Evolutionary conservation across 2,888 invertebrate species (phyloP), one percentile per base, ranked within the genome.

Genomic region (Hemistola chrysoprasaria): DNA sequence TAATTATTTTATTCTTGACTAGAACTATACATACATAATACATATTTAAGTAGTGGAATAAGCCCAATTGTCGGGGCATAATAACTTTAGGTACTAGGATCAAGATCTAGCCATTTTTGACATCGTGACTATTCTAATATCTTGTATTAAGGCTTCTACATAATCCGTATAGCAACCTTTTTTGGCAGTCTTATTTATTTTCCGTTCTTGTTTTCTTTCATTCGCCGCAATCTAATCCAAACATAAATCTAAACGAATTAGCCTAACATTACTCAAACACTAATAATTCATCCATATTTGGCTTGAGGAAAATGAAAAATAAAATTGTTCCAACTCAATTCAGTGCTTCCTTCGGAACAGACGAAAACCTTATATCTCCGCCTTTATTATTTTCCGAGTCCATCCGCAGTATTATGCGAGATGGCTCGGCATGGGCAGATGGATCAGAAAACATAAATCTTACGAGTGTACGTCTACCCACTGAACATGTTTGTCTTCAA

Each of bases 381-480:
- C 66, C 73, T 80, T 82, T 85, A 85, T 83, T 86, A 83, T 85
- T 82, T 81, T 78, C 71, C 79, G 67, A 80, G 80, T 78, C 74
- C 69, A 76, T 71, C 78, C 75, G 72, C 80, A 80, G 81, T 83
- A 84, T 85, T 83, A 85, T 79, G 77, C 80, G 75, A 80, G 71
- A 73, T 71, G 71, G 69, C 65, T 71, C 68, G 73, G 74, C n/a
- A n/a, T n/a, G n/a, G n/a, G n/a, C 76, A 78, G 82, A 83, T 79
- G 79, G 80, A 84, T 83, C 81, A 80, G 78, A 77, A 80, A 76
- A 80, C 79, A 82, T 81, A 84, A 85, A 84, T 85, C 78, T 78
- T 71, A 75, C 67, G 71, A 16, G 16, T n/a, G n/a, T 3, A 16
- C 16, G 16, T 16, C 16, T 16, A 16, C 16, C 16, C 2, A 77